These are phyloP conservation scores for Baryphthengus martii DNA, from an alignment of 2,113 vertebrate species.

Conservation along the genomic window DNA sequence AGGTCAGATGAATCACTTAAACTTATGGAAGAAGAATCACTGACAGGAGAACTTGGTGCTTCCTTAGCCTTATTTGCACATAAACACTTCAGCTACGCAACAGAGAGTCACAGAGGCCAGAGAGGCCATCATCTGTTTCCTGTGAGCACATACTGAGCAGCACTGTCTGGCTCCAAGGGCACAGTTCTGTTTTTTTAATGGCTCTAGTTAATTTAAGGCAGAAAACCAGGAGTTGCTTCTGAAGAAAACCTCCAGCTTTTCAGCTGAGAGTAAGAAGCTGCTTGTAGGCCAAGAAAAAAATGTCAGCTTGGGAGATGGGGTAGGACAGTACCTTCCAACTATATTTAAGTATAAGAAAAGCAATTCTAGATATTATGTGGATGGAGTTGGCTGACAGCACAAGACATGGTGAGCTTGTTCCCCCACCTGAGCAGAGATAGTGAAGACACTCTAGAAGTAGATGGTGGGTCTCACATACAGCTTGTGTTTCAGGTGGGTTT, in stretches of 20 bases:
- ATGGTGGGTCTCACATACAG: neutral
- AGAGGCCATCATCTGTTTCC: neutral
- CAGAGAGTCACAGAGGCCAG: neutral
- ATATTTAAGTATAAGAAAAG: neutral
- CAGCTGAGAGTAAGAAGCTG: neutral
- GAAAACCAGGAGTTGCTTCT: neutral
- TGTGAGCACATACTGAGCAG: neutral
- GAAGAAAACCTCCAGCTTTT: constrained; percentile 24
- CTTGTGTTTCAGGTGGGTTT: neutral
- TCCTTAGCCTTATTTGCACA: neutral
- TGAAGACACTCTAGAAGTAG: neutral
- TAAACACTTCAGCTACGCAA: neutral
- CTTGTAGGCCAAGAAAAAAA: neutral
- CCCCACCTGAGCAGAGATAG: neutral
- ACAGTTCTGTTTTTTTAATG: constrained; percentile 19
- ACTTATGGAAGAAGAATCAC: neutral
- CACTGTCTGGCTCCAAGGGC: neutral
- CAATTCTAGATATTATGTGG: rapidly evolving
- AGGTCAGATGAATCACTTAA: neutral
- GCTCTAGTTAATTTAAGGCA: constrained; percentile 5
- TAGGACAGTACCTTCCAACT: neutral
- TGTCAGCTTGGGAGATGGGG: neutral
- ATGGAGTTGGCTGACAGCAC: neutral
- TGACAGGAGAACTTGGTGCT: neutral
- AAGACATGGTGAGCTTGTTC: neutral